Conservation (phyloP, 2,888 invertebrate species). For the Cosmia pyralina region DNA sequence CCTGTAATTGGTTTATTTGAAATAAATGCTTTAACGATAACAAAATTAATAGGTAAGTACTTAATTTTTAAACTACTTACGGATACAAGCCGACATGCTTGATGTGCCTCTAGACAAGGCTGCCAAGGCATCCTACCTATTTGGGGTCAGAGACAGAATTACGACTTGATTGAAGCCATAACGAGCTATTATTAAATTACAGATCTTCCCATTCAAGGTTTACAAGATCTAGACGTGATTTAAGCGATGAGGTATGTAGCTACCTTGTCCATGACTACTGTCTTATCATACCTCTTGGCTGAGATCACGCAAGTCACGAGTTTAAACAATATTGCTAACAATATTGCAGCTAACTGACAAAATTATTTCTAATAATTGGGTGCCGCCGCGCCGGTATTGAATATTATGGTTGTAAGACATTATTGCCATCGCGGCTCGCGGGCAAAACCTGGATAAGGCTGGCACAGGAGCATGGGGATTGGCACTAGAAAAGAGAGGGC, state of each 20-base stretch:
- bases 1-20: too few relatives aligned
- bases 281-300: constrained; percentile 7
- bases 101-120: background rate
- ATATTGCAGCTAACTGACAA: background rate
- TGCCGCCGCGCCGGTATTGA: background rate
- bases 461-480: too few relatives aligned
- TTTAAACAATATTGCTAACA: background rate
- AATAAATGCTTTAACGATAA: too few relatives aligned
- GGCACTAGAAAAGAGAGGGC: too few relatives aligned
- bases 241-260: constrained; percentile 31
- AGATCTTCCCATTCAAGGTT: constrained; percentile 36
- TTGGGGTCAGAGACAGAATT: constrained; percentile 32
- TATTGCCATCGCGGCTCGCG: too few relatives aligned
- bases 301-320: constrained; percentile 32
- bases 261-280: background rate
- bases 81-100: background rate
- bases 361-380: background rate
- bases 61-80: constrained; percentile 3
- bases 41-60: background rate
- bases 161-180: constrained; percentile 23
- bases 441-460: too few relatives aligned
- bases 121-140: background rate
- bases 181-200: constrained; percentile 49
- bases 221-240: constrained; percentile 44
- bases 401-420: background rate